Conservation (phyloP, 2,888 invertebrate genomes). For the Caenorhabditis sp. region DNA sequence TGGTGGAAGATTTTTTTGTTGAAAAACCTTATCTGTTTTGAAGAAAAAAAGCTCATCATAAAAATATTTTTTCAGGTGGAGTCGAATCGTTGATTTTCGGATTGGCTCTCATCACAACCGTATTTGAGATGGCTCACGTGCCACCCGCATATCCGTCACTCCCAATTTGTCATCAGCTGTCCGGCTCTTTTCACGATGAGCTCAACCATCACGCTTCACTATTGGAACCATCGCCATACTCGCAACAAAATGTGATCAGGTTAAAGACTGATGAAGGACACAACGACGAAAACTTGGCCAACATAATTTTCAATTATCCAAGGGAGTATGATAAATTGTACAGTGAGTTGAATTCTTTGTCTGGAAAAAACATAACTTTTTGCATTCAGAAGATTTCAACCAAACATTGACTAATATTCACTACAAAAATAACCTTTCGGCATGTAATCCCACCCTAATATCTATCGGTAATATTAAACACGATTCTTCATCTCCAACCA, state of each 20-base stretch:
- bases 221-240: slow-evolving; percentile 16
- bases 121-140: slow-evolving; percentile 30
- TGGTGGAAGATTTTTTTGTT: too few relatives aligned
- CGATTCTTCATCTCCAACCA: slow-evolving; percentile 1
- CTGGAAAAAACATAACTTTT: background rate
- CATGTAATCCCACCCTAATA: slow-evolving; percentile 46
- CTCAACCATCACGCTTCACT: slow-evolving; percentile 15
- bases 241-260: slow-evolving; percentile 35
- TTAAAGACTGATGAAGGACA: background rate
- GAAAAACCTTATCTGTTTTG: too few relatives aligned
- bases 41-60: too few relatives aligned
- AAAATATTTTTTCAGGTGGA: too few relatives aligned
- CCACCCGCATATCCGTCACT: slow-evolving; percentile 27
- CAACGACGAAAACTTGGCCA: slow-evolving; percentile 10
- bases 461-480: slow-evolving; percentile 44
- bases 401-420: slow-evolving; percentile 12
- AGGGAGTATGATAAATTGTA: background rate
- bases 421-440: slow-evolving; percentile 40
- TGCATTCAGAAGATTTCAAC: slow-evolving; percentile 5
- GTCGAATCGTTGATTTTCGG: too few relatives aligned
- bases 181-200: background rate
- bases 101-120: slow-evolving; percentile 36
- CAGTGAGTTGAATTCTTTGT: background rate
- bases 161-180: slow-evolving; percentile 5
- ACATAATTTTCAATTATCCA: slow-evolving; percentile 21